Evolutionary conservation across 1,140 invertebrate genomes (phyloP).

Genomic region (Anthonomus grandis): DNA sequence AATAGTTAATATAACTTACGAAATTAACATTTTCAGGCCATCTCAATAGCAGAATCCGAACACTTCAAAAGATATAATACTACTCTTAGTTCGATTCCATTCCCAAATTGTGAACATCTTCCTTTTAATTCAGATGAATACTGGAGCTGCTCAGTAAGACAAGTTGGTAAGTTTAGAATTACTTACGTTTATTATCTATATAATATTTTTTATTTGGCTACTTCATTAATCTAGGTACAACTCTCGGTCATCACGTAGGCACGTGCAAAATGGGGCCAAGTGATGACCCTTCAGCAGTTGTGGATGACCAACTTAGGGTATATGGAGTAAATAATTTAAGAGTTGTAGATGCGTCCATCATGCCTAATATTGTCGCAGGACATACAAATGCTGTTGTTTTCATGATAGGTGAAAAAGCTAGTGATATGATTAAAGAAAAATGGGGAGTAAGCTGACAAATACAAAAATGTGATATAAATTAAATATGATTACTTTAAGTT

Average conservation of each 20-base stretch:
- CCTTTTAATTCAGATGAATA: constrained; percentile 52
- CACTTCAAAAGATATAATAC: constrained; percentile 35
- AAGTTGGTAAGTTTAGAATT: too few relatives aligned
- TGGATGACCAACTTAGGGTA: constrained; percentile 54
- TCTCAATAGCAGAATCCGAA: constrained; percentile 31
- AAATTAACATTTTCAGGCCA: constrained; percentile 32
- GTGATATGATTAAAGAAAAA: constrained; percentile 54
- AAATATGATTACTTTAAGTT: too few relatives aligned
- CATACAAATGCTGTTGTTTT: constrained; percentile 62
- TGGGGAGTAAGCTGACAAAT: constrained; percentile 18
- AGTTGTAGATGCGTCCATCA: constrained; percentile 63
- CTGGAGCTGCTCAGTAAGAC: constrained; percentile 44
- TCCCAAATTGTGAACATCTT: constrained; percentile 50
- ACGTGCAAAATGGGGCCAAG: constrained; percentile 66
- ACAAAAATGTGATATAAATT: neutral
- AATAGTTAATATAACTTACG: neutral
- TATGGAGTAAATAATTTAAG: constrained; percentile 56
- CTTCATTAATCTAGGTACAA: constrained; percentile 48
- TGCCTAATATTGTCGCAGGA: constrained; percentile 61
- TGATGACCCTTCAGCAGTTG: constrained; percentile 56
- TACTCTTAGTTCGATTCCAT: constrained; percentile 43
- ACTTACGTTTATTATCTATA: too few relatives aligned
- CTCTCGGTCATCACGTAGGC: constrained; percentile 54
- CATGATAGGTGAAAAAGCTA: constrained; percentile 64
- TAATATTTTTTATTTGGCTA: too few relatives aligned